Percentiles rank a stretch among this genome's conserved stretches.
phyloP scores from a whole-genome alignment of 30 jellyfish, hydroid and myxozoan species.

The Morbakka virulenta region DNA sequence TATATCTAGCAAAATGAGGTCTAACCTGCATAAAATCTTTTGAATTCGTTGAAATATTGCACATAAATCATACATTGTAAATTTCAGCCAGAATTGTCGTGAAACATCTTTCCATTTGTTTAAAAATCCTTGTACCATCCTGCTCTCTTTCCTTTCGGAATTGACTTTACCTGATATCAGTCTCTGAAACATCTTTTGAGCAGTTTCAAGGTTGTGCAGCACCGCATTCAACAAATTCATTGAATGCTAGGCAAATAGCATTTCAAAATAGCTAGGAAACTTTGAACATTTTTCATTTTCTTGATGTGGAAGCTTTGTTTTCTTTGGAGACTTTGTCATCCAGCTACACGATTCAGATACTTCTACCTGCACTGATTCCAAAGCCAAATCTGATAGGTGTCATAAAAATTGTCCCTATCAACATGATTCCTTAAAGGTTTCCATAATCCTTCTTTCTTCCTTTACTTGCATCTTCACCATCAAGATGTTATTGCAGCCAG shows the following conservation, averaged over 20 bases:
- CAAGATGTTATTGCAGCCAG: conserved; percentile 45
- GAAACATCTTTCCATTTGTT: conserved; percentile 47
- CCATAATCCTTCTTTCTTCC: conserved; percentile 36
- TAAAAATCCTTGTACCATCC: conserved; percentile 48
- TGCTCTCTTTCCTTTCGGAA: conserved; percentile 37
- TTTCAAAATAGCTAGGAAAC: conserved; percentile 47
- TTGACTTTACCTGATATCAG: conserved; percentile 44
- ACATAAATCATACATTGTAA: conserved; percentile 30
- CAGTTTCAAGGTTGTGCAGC: conserved; percentile 53
- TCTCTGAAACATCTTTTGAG: conserved; percentile 38
- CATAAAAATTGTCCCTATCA: conserved; percentile 46
- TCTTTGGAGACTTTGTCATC: conserved; percentile 59
- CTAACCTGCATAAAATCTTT: conserved; percentile 2
- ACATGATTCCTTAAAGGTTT: conserved; percentile 19
- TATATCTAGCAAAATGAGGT: conserved; percentile 43
- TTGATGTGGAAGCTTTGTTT: conserved; percentile 41
- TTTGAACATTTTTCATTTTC: not conserved
- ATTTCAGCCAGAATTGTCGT: conserved; percentile 52
- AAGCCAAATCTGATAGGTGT: conserved; percentile 55
- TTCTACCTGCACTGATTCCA: conserved; percentile 54
- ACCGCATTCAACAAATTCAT: conserved; percentile 35
- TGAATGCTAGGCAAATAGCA: conserved; percentile 51
- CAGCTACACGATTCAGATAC: conserved; percentile 33
- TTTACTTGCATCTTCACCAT: conserved; percentile 44
- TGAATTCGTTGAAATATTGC: conserved; percentile 44